Evolutionary conservation across 2,113 vertebrate genomes (phyloP), one percentile per base, ranked within the genome.

Genomic region (Trematocara macrostoma): DNA sequence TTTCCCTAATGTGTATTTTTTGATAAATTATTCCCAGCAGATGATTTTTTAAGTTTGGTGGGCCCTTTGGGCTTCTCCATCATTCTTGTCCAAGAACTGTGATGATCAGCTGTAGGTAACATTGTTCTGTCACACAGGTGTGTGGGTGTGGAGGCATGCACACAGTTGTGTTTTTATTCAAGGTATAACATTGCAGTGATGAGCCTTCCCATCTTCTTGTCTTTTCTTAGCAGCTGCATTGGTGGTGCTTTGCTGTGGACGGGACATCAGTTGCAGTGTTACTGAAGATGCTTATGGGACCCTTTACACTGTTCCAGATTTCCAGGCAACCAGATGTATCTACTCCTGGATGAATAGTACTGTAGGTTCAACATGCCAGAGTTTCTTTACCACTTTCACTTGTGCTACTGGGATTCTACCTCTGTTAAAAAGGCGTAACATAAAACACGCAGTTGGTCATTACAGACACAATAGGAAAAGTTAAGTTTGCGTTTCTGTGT

Each of bases 261-360:
- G 45, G 15, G 15, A 14, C 15, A 34, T 81, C 40, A 0, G 0
- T 3, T 82, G 86, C 35, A 49, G 1, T 6, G 51, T 64, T 7
- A n/a, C 15, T 2, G 8, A 2, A 10, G 3, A 9, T 9, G 2
- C 1, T 12, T 1, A 6, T 5, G 0, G 1, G 2, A 81, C 57
- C 2, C 6, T 1, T 18, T 86, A 91, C 67, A 29, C 0, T 3
- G 10, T 91, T 23, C 78, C 38, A 18, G 18, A 47, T 11, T 52
- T 52, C 8, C 0, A 3, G 0, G 49, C 2, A 0, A 8, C 10
- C 2, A 0, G 1, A 0, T 91, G 86, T 3, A 0, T 6, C 1
- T 55, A 15, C 57, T 3, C 1, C 0, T 88, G 84, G 89, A 2
- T 2, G 7, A 79, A 79, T 5, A 0, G 0, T 0, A 31, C 26